Percentiles rank a stretch among this genome's conserved stretches.
Evolutionary conservation across 2,888 invertebrate species (phyloP).

Genomic region (Odontomyia ornata): DNA sequence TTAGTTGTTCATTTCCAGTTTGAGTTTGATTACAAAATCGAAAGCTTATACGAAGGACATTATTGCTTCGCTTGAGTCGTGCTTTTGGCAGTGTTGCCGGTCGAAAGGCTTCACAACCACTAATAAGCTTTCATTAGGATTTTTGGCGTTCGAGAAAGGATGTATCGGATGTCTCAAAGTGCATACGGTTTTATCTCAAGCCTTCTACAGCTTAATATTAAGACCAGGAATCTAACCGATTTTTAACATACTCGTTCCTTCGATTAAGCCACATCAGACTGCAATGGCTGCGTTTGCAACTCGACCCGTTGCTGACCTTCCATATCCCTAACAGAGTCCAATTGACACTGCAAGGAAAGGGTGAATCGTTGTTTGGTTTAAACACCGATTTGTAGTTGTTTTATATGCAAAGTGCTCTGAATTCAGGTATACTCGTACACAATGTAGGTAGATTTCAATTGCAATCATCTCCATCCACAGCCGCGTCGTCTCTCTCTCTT

Average conservation of each 20-base stretch:
- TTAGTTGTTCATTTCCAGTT: constrained; percentile 36
- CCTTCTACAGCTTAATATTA: no score
- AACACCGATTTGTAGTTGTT: constrained; percentile 32
- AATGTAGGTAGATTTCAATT: constrained; percentile 22
- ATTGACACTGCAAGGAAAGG: constrained; percentile 9
- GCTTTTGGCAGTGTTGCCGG: background rate
- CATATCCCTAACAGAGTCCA: background rate
- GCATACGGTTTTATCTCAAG: no score
- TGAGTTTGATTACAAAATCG: constrained; percentile 31
- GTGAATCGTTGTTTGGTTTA: constrained; percentile 33
- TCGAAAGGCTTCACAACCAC: background rate
- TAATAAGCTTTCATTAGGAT: no score
- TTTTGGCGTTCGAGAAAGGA: background rate
- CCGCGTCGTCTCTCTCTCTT: constrained; percentile 51
- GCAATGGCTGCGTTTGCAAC: background rate
- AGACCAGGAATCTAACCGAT: no score
- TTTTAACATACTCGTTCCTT: no score
- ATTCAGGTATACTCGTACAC: constrained; percentile 13
- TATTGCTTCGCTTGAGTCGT: background rate
- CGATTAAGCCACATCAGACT: background rate
- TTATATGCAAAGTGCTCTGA: constrained; percentile 25
- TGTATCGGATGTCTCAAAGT: no score
- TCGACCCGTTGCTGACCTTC: background rate
- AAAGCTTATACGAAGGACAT: constrained; percentile 35
- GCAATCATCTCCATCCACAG: constrained; percentile 20